Conservation (phyloP, 2,797 vertebrate genomes). For the Natrix natrix region DNA sequence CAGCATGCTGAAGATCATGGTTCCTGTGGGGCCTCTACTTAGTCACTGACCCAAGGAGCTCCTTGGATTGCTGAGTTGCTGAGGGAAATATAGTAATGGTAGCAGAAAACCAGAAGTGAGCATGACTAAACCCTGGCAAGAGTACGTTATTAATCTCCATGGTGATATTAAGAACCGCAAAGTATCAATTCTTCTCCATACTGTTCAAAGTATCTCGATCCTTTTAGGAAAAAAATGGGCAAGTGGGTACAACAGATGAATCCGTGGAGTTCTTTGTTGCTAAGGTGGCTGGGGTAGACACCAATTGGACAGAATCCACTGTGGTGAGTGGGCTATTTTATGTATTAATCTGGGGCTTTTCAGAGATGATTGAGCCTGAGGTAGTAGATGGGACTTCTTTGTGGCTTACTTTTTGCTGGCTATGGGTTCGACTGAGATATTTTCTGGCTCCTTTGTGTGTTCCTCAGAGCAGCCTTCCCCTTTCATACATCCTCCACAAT, state of each 20-base stretch:
- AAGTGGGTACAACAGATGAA: neutral
- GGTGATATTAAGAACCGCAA: neutral
- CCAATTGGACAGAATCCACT: neutral
- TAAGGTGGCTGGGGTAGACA: neutral
- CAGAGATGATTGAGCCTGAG: neutral
- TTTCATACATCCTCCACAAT: neutral
- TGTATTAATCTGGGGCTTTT: neutral
- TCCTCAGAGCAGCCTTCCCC: neutral
- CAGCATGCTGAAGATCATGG: neutral
- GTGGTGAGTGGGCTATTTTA: neutral
- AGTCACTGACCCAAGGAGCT: neutral
- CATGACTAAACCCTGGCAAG: neutral
- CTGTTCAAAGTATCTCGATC: neutral
- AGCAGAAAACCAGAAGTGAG: neutral
- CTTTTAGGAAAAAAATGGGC: neutral
- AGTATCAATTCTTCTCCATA: neutral
- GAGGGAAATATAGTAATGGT: neutral
- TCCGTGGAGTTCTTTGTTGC: neutral
- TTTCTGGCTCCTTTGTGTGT: neutral
- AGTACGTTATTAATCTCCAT: neutral
- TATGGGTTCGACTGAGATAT: neutral
- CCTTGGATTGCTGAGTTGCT: neutral
- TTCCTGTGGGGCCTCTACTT: neutral
- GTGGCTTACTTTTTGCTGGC: neutral
- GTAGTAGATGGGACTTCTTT: neutral